Conservation (phyloP, 2,888 invertebrate genomes). For the Lymantria dispar region DNA sequence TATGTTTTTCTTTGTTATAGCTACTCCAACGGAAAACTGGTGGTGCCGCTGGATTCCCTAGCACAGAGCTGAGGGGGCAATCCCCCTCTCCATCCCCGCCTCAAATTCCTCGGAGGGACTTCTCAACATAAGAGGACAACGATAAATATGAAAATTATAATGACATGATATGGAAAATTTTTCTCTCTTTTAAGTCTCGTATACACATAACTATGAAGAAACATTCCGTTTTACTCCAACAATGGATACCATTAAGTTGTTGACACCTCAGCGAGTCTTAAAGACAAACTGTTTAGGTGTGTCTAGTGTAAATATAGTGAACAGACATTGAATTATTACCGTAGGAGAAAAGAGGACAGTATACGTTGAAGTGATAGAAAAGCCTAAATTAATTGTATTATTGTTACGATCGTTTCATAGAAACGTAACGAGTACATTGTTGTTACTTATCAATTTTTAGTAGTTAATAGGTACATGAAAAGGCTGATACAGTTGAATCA, state of each 20-base stretch:
- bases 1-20: conserved; percentile 60
- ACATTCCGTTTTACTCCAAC: conserved; percentile 49
- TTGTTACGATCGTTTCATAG: conserved; percentile 76
- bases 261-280: conserved; percentile 56
- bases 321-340: conserved; percentile 35
- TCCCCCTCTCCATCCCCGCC: conserved; percentile 62
- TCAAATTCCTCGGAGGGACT: conserved; percentile 71
- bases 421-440: conserved; percentile 72
- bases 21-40: conserved; percentile 82
- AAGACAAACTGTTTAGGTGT: conserved; percentile 59
- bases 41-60: conserved; percentile 83
- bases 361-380: conserved; percentile 80
- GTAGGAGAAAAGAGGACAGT: conserved; percentile 56
- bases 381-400: conserved; percentile 75
- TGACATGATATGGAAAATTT: conserved; percentile 28
- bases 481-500: conserved; percentile 76
- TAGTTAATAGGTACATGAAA: conserved; percentile 75
- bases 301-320: conserved; percentile 53
- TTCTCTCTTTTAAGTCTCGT: conserved; percentile 14
- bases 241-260: conserved; percentile 29
- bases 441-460: conserved; percentile 76
- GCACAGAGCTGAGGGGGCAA: conserved; percentile 76
- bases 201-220: conserved; percentile 22
- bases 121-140: conserved; percentile 51
- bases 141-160: conserved; percentile 38